Percentiles rank a stretch among this genome's conserved stretches.
Evolutionary conservation across 2,888 invertebrate species (phyloP).

Genomic region (Dasysyrphus tricinctus): DNA sequence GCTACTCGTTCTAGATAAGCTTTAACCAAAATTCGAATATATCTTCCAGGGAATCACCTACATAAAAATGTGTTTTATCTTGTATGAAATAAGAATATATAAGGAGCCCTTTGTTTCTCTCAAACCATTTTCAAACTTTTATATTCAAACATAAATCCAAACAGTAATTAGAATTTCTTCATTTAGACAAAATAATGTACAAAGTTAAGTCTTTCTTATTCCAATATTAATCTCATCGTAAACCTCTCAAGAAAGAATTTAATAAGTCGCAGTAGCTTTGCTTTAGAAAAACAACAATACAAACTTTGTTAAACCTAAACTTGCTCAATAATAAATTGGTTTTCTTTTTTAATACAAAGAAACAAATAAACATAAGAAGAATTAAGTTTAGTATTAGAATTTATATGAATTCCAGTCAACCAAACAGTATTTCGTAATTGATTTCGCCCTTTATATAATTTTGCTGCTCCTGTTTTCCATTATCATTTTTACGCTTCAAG

Average conservation of each 20-base stretch:
- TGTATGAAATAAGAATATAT: background rate
- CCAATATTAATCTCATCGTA: background rate
- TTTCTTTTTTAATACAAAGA: background rate
- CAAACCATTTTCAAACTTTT: background rate
- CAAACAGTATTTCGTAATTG: constrained; percentile 59
- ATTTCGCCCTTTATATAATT: constrained; percentile 48
- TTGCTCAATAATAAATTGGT: background rate
- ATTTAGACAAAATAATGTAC: background rate
- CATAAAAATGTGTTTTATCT: too few species aligned
- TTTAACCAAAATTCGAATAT: too few species aligned
- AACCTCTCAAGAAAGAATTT: background rate
- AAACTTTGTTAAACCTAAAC: background rate
- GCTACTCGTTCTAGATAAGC: too few species aligned
- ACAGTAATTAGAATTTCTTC: background rate
- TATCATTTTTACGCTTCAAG: constrained; percentile 52
- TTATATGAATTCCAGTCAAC: constrained; percentile 46
- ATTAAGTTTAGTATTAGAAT: constrained; percentile 40
- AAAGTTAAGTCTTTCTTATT: background rate
- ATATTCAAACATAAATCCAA: constrained; percentile 1
- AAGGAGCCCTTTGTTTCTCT: background rate
- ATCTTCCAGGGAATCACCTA: too few species aligned
- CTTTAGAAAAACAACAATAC: background rate
- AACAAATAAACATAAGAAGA: constrained; percentile 12
- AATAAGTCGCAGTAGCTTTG: background rate
- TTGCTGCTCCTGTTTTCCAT: constrained; percentile 15